These are phyloP conservation scores for Cheirogaleus major DNA, from an alignment of 2,797 vertebrate species.

Conservation along the genomic window DNA sequence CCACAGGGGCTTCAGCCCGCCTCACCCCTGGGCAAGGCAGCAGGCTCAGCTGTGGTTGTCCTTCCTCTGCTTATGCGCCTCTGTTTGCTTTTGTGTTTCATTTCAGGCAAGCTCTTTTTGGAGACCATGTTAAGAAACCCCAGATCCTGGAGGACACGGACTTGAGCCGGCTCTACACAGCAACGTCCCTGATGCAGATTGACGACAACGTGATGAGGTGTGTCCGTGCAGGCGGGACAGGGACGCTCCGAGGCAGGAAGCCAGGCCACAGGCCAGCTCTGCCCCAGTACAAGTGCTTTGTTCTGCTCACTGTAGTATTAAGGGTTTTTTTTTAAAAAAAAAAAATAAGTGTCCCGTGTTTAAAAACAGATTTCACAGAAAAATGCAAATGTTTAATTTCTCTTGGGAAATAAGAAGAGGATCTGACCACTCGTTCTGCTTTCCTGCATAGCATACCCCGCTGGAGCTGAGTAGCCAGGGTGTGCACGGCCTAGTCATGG, in stretches of 20 bases:
- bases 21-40: slow-evolving; percentile 5
- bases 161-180: slow-evolving; percentile 93
- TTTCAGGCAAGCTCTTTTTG: slow-evolving; percentile 93
- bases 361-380: neutral
- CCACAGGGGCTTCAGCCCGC: neutral
- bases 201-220: slow-evolving; percentile 99
- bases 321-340: neutral
- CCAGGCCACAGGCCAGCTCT: neutral
- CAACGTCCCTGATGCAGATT: slow-evolving; percentile 99
- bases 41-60: neutral
- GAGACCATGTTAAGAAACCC: slow-evolving; percentile 86
- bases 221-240: neutral
- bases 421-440: neutral
- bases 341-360: neutral
- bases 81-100: slow-evolving; percentile 25
- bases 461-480: neutral
- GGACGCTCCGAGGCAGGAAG: accelerated
- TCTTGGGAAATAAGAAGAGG: neutral
- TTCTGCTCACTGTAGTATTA: neutral
- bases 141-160: slow-evolving; percentile 89
- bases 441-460: neutral
- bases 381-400: neutral
- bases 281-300: neutral
- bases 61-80: neutral
- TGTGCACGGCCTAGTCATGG: accelerated